phyloP scores from a whole-genome alignment of 2,888 invertebrate species.

The Steinernema hermaphroditum region DNA sequence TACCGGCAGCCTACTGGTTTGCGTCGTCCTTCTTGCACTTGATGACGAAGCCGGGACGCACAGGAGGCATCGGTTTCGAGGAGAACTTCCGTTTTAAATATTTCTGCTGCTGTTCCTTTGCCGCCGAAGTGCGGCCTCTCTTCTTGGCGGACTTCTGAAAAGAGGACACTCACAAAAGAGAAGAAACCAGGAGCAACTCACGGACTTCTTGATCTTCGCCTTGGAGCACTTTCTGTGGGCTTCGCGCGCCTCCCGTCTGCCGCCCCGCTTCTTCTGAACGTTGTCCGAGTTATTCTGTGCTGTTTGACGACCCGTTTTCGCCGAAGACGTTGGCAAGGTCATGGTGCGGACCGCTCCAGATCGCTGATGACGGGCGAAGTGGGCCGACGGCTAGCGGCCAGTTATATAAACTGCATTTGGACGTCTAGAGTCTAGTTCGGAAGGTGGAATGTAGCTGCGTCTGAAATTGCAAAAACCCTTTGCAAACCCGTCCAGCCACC shows the following conservation, averaged over 20 bases:
- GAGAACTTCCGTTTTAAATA: neutral
- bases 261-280: neutral
- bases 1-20: neutral
- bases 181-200: neutral
- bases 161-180: neutral
- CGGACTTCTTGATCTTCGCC: neutral
- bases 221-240: neutral
- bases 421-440: no score
- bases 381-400: no score
- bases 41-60: neutral
- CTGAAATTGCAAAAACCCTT: no score
- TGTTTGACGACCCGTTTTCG: neutral
- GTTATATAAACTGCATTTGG: no score
- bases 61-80: neutral
- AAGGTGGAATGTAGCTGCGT: no score
- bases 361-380: neutral
- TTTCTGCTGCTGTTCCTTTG: no score
- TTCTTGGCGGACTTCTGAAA: neutral
- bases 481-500: no score
- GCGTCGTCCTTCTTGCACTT: neutral
- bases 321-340: neutral
- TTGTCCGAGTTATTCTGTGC: neutral
- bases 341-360: neutral
- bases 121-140: neutral
- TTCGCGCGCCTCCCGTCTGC: neutral